Evolutionary conservation across 2,113 vertebrate species (phyloP), one percentile per base, ranked within the genome.

Genomic region (Hemibagrus wyckioides): DNA sequence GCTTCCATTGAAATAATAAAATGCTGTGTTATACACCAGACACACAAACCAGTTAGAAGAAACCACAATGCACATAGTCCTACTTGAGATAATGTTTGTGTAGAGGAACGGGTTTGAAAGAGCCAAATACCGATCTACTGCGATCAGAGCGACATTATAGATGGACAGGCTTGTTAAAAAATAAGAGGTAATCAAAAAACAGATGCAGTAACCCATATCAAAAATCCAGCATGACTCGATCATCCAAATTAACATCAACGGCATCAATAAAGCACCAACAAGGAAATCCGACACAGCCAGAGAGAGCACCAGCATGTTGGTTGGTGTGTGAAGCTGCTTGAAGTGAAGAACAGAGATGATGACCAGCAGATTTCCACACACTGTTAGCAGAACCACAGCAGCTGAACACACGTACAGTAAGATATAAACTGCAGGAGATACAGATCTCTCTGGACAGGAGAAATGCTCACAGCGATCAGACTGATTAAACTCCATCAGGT

Each of bases 321-420:
- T 71, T 4, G 67, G 67, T 36, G 67, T 71, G 33, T 71, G 67
- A 71, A 71, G 67, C 67, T 71, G 67, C 67, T 71, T 71, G 76
- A 89, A 90, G 39, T 91, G 90, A 17, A 73, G 48, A 21, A 91
- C 87, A 21, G 90, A 86, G 76, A 84, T 83, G 36, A 89, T 86
- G 25, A 91, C 73, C 2, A 89, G 76, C 63, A 91, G 61, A 79
- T 91, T 91, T 36, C 90, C 90, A 88, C 86, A 14, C 69, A 69
- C 21, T 86, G 85, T 39, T 87, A 83, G 21, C 28, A 77, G n/a
- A 88, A 83, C 36, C 85, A 87, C 48, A 88, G 80, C 57, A 88
- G 56, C 76, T 54, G 76, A n/a, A 81, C 90, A 86, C 0, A 90
- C 50, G 57, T 95, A 94, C 73, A 93, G 86, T 0, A 89, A 80